A percentile compares a stretch with the other conserved stretches of the same genome.
These are phyloP conservation scores for Campylomormyrus tamandua DNA, from an alignment of 2,113 vertebrate genomes.

Conservation along the genomic window DNA sequence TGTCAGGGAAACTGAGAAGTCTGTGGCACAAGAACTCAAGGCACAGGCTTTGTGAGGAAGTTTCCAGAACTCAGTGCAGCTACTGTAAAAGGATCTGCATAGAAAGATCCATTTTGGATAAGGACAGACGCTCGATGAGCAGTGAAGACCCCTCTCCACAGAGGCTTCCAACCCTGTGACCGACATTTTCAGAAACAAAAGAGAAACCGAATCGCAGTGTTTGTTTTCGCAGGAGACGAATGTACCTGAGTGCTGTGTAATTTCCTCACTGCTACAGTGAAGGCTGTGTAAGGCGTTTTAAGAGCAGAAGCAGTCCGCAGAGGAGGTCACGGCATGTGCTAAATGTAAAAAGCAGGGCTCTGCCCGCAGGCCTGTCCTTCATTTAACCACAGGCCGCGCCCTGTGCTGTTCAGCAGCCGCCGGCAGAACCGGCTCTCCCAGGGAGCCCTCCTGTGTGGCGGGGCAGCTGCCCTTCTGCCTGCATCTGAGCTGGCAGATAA, in stretches of 20 bases:
- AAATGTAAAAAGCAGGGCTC: conserved; percentile 20
- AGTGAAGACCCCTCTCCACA: background rate
- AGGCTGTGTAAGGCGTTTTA: background rate
- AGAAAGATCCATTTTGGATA: background rate
- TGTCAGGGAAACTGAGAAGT: background rate
- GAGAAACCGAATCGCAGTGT: background rate
- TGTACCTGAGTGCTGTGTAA: background rate
- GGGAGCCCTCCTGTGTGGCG: background rate
- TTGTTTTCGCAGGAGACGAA: background rate
- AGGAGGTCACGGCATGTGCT: conserved; percentile 5
- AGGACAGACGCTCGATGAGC: background rate
- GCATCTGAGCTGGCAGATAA: background rate
- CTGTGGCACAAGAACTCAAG: background rate
- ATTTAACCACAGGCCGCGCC: background rate
- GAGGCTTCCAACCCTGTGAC: background rate
- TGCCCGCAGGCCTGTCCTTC: background rate
- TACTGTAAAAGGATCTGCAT: background rate
- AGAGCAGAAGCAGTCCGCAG: background rate
- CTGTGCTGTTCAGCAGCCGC: background rate
- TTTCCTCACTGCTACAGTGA: background rate
- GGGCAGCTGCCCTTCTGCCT: background rate
- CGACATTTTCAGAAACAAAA: background rate
- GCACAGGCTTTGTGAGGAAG: background rate
- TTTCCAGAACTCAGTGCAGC: background rate
- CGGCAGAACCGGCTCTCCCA: background rate